Evolutionary conservation across 2,113 vertebrate species (phyloP).

Genomic region (Rhinoderma darwinii): DNA sequence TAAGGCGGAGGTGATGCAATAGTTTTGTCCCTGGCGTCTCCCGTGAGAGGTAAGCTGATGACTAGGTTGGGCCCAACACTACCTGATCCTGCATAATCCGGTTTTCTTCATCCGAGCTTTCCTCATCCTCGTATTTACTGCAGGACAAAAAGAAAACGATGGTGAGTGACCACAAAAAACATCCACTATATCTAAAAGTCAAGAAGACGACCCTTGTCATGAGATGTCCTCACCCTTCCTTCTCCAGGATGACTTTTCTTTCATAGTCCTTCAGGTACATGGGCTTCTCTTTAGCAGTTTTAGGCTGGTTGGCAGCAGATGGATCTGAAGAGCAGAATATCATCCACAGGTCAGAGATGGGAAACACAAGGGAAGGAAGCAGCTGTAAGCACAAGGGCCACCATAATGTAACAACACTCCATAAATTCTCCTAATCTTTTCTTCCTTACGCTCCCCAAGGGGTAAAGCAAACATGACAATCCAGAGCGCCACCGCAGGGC

Average conservation of each 20-base stretch:
- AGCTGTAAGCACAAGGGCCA: too few relatives aligned
- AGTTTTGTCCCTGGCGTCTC: background rate
- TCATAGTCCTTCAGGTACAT: slow-evolving; percentile 92
- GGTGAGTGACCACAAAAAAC: background rate
- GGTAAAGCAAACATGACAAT: too few relatives aligned
- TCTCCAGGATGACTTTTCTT: slow-evolving; percentile 87
- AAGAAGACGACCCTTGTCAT: background rate
- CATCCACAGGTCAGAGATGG: background rate
- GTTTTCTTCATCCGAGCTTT: slow-evolving; percentile 74
- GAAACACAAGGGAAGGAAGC: background rate
- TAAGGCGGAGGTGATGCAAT: too few relatives aligned
- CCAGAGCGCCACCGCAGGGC: too few relatives aligned
- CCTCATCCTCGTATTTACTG: slow-evolving; percentile 89
- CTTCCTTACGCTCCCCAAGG: too few relatives aligned
- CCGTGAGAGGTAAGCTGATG: background rate
- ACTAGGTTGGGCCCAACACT: slow-evolving; percentile 54
- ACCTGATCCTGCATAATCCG: slow-evolving; percentile 60
- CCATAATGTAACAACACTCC: too few relatives aligned
- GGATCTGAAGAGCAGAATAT: background rate
- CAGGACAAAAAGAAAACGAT: background rate
- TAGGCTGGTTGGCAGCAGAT: background rate
- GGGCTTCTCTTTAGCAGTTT: slow-evolving; percentile 67
- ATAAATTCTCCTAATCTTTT: too few relatives aligned
- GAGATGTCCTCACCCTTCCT: slow-evolving; percentile 78
- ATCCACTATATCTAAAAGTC: background rate